A percentile compares a stretch with the other conserved stretches of the same genome.
Evolutionary conservation across 2,888 invertebrate genomes (phyloP).

Genomic region (Therioaphis trifolii): DNA sequence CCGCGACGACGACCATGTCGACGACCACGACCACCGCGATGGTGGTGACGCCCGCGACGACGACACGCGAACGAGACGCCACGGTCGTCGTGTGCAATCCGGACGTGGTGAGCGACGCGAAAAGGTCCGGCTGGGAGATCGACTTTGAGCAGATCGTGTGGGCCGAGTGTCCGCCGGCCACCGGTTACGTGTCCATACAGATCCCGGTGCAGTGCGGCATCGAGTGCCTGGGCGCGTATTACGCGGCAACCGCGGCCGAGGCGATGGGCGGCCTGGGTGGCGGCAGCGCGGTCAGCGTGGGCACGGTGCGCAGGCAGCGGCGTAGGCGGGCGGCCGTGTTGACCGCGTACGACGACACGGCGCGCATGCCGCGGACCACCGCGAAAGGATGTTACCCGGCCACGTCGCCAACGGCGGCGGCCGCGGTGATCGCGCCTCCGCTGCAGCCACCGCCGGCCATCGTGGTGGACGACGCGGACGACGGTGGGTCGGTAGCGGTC

Average conservation of each 20-base stretch:
- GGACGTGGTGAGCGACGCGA: conserved; percentile 83
- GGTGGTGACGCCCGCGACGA: neutral
- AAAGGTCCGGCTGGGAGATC: conserved; percentile 68
- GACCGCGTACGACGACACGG: conserved; percentile 49
- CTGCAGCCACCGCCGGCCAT: neutral
- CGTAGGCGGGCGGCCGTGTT: conserved; percentile 32
- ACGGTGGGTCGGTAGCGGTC: neutral
- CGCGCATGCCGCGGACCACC: conserved; percentile 29
- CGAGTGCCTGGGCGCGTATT: conserved; percentile 73
- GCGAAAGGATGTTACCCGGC: conserved; percentile 39
- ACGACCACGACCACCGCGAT: neutral
- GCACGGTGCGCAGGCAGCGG: conserved; percentile 3
- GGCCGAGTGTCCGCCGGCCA: conserved; percentile 71
- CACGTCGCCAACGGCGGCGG: neutral
- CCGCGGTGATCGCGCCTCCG: neutral
- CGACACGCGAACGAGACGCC: conserved; percentile 64
- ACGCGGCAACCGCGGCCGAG: conserved; percentile 70
- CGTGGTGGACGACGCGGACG: conserved; percentile 19
- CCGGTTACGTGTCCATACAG: conserved; percentile 66
- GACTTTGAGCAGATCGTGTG: conserved; percentile 65
- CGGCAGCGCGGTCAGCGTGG: neutral
- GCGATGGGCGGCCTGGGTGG: conserved; percentile 63
- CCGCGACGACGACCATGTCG: neutral
- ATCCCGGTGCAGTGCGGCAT: conserved; percentile 72
- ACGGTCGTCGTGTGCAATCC: conserved; percentile 73